These are phyloP conservation scores for Thunnus albacares DNA, from an alignment of 2,797 vertebrate genomes.

Conservation along the genomic window DNA sequence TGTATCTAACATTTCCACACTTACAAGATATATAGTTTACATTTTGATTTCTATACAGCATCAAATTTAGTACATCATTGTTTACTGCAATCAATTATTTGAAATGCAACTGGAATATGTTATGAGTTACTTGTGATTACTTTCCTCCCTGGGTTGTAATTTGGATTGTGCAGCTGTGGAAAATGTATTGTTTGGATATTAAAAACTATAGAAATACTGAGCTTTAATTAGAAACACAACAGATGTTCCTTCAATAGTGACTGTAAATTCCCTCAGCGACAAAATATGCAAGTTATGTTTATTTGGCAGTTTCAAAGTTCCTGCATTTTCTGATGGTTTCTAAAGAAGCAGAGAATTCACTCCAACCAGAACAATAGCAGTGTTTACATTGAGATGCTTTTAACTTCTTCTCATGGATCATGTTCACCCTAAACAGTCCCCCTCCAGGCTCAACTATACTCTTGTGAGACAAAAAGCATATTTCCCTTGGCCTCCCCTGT, in stretches of 20 bases:
- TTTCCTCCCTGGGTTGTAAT: not conserved
- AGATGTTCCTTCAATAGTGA: not conserved
- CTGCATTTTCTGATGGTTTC: not conserved
- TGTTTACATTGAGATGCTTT: not conserved
- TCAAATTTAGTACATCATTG: too few species aligned
- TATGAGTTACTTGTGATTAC: too few species aligned
- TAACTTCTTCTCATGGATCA: not conserved
- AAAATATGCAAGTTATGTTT: not conserved
- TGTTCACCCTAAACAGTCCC: not conserved
- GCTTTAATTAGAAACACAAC: not conserved
- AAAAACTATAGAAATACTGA: not conserved
- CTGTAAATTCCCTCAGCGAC: not conserved
- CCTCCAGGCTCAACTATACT: not conserved
- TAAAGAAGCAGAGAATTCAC: not conserved
- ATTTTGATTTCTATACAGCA: too few species aligned
- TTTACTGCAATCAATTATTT: too few species aligned
- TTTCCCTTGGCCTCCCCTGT: slow-evolving; percentile 22
- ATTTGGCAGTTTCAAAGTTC: not conserved
- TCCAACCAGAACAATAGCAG: not conserved
- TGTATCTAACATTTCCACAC: too few species aligned
- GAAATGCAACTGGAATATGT: too few species aligned
- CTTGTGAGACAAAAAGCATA: slow-evolving; percentile 21
- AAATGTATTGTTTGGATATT: not conserved
- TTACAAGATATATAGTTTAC: too few species aligned
- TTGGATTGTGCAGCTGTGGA: not conserved